Base-by-base conservation (phyloP, 2,888 invertebrate genomes). In the Pardosa pseudoannulata region DNA sequence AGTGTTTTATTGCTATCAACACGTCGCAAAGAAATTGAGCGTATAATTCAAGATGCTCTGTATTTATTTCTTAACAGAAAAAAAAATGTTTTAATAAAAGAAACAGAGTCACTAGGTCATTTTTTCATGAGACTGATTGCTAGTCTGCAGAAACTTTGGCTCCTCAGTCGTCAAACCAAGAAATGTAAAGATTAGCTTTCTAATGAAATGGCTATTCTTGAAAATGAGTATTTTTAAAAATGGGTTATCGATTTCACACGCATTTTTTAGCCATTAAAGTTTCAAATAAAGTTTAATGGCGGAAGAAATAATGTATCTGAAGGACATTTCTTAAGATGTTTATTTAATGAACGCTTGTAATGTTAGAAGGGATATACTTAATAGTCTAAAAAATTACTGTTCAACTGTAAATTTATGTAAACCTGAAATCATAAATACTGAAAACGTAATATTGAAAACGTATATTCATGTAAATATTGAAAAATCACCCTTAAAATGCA, bases 221-320 rank as follows among this genome's bases (percentile, higher is more conserved):
- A 46, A 46, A 46, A 2, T 13, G 41, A 46, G 41, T 9, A 46
- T 1, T 46, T 46, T 13, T 16, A 46, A 46, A 13, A 46, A 16
- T 2, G 16, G 16, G 16, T 46, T 46, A 46, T 46, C 41, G 16
- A 16, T 36, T 7, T 36, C 11, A 7, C 11, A 7, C 11, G 5
- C 41, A n/a, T 46, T 13, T 46, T 46, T 46, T 46, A 46, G 16
- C 41, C 41, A 46, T 46, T 46, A 46, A 46, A 46, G 41, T 46
- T 46, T 46, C 41, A 46, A 46, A 46, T 46, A 11, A 16, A 46
- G 41, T 46, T 46, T 13, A 46, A 16, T 46, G 16, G 41, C 13
- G 9, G 9, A 46, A 11, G 16, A 13, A 16, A 46, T 13, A 9
- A 46, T 5, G 1, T 11, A 11, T n/a, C n/a, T 11, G 36, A 36